Evolutionary conservation across 1,140 invertebrate genomes (phyloP).

Genomic region (Brachionus paranguensis): DNA sequence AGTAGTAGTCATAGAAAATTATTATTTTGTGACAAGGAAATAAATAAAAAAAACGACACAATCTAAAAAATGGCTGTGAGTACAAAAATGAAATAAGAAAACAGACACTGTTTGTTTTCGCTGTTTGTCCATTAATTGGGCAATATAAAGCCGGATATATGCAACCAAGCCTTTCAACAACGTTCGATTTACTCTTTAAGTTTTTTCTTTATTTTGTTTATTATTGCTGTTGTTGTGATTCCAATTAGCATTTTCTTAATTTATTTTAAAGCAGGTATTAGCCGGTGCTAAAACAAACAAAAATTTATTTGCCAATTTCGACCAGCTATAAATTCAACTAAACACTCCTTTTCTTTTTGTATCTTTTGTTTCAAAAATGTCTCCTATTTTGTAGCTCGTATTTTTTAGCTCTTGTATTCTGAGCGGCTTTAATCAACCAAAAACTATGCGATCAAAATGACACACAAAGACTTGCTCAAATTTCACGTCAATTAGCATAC

Average conservation of each 20-base stretch:
- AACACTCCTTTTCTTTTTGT: neutral
- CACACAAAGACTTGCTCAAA: neutral
- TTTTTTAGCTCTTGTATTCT: neutral
- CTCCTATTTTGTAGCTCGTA: too few relatives aligned
- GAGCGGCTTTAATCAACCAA: neutral
- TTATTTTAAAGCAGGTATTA: conserved; percentile 18
- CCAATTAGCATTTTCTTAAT: conserved; percentile 2
- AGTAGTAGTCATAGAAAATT: conserved; percentile 29
- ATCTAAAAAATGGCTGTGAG: conserved; percentile 14
- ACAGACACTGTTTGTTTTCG: neutral
- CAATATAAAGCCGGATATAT: neutral
- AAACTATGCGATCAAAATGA: too few relatives aligned
- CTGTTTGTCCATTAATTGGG: neutral
- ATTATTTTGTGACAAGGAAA: neutral
- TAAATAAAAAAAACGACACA: neutral
- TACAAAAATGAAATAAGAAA: neutral
- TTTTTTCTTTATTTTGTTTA: neutral
- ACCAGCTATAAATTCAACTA: neutral
- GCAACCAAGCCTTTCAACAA: neutral
- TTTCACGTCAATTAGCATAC: neutral
- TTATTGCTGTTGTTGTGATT: neutral
- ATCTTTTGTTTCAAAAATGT: neutral
- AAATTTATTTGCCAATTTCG: neutral
- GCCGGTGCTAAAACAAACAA: neutral
- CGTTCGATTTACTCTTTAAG: neutral